These are phyloP conservation scores for Diabrotica balteata DNA, from an alignment of 2,888 invertebrate genomes.

Conservation along the genomic window DNA sequence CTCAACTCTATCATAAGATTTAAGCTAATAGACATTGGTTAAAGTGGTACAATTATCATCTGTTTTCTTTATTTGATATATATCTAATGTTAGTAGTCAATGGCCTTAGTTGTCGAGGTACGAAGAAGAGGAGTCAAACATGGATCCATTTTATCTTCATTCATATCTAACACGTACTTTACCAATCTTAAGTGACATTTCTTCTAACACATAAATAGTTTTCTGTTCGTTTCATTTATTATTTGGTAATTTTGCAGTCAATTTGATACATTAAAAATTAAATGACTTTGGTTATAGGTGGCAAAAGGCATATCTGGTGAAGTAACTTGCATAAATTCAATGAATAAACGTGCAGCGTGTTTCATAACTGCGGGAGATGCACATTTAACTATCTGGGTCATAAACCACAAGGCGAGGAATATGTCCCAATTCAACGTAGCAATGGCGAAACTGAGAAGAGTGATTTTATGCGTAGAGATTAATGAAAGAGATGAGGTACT, in stretches of 20 bases:
- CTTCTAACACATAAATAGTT: too few relatives aligned
- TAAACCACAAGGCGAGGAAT: constrained; percentile 72
- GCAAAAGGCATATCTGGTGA: constrained; percentile 56
- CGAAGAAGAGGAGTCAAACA: too few relatives aligned
- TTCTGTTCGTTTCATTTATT: too few relatives aligned
- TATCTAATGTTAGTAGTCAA: too few relatives aligned
- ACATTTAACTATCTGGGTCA: constrained; percentile 75
- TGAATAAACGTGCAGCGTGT: constrained; percentile 68
- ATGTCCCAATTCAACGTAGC: constrained; percentile 71
- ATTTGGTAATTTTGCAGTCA: background rate
- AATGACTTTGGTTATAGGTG: constrained; percentile 6
- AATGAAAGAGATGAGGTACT: constrained; percentile 70
- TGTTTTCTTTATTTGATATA: too few relatives aligned
- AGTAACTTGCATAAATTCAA: constrained; percentile 59
- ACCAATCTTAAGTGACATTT: too few relatives aligned
- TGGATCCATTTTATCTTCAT: too few relatives aligned
- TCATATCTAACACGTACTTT: too few relatives aligned
- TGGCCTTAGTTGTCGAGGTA: too few relatives aligned
- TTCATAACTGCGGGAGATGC: constrained; percentile 70
- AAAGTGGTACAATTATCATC: too few relatives aligned
- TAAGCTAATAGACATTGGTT: too few relatives aligned
- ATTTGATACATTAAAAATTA: background rate
- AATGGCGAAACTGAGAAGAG: constrained; percentile 79
- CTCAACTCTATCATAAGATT: too few relatives aligned
- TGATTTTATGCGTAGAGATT: constrained; percentile 76